A percentile compares a stretch with the other conserved stretches of the same genome.
phyloP scores from a whole-genome alignment of 2,797 vertebrate genomes.

The Lycodopsis pacificus region DNA sequence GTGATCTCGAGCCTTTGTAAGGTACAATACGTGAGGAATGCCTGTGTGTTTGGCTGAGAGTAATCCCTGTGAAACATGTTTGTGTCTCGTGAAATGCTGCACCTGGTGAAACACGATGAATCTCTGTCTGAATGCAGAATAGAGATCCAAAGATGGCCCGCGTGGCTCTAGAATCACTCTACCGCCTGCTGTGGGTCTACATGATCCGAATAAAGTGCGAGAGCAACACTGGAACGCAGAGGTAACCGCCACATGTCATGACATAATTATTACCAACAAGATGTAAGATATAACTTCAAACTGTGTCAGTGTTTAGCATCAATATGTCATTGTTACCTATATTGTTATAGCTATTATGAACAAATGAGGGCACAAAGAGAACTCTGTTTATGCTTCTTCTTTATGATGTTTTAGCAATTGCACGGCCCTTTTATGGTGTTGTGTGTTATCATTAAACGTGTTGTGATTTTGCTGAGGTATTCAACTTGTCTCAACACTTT shows the following conservation, averaged over 20 bases:
- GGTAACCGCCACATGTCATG: slow-evolving; percentile 78
- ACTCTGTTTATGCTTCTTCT: neutral
- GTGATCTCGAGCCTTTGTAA: neutral
- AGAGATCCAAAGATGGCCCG: slow-evolving; percentile 99
- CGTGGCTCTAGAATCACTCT: slow-evolving; percentile 97
- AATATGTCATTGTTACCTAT: neutral
- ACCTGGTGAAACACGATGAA: neutral
- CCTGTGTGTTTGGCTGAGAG: neutral
- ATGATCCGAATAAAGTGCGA: slow-evolving; percentile 99
- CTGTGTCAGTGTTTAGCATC: neutral
- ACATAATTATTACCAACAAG: neutral
- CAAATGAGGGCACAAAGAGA: neutral
- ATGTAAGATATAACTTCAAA: neutral
- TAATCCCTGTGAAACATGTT: neutral
- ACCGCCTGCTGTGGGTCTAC: slow-evolving; percentile 98
- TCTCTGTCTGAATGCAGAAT: slow-evolving; percentile 83
- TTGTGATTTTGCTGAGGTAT: neutral
- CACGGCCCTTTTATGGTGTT: neutral
- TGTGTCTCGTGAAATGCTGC: slow-evolving; percentile 9
- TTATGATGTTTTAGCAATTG: neutral
- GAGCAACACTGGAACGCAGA: slow-evolving; percentile 98
- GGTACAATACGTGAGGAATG: slow-evolving; percentile 22
- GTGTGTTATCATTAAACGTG: neutral
- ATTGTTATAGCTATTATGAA: neutral
- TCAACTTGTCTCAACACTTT: neutral